Conservation (phyloP, 1,140 invertebrate species). For the Drosophila navojoa region DNA sequence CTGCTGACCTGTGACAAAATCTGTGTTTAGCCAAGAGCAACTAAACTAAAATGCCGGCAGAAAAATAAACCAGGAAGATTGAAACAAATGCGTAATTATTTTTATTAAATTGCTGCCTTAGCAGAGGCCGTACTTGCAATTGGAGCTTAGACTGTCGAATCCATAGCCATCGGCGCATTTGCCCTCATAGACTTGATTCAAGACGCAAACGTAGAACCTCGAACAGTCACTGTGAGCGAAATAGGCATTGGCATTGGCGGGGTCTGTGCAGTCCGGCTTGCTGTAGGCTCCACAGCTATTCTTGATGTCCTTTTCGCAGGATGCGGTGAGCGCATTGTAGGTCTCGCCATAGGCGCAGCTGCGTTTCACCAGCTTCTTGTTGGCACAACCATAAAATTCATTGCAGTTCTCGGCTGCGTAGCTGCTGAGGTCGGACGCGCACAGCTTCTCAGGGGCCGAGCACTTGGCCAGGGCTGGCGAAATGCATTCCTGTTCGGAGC, state of each 20-base stretch:
- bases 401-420: conserved; percentile 12
- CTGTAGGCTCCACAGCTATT: background rate
- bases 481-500: conserved; percentile 16
- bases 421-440: background rate
- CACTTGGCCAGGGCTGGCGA: conserved; percentile 25
- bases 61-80: too few relatives aligned
- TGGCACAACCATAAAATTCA: conserved; percentile 10
- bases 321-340: background rate
- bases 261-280: conserved; percentile 13
- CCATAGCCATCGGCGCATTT: conserved; percentile 16
- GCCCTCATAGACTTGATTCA: conserved; percentile 11
- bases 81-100: too few relatives aligned
- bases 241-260: conserved; percentile 17
- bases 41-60: too few relatives aligned
- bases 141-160: conserved; percentile 10
- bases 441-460: conserved; percentile 9
- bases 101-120: background rate
- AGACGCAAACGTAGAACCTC: conserved; percentile 19
- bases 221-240: conserved; percentile 15
- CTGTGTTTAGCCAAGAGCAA: conserved; percentile 35
- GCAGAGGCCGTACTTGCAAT: conserved; percentile 16
- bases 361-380: conserved; percentile 1
- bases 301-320: background rate
- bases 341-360: conserved; percentile 10
- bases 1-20: conserved; percentile 60